These are phyloP conservation scores for Dascyllus trimaculatus DNA, from an alignment of 2,113 vertebrate species.

Conservation along the genomic window DNA sequence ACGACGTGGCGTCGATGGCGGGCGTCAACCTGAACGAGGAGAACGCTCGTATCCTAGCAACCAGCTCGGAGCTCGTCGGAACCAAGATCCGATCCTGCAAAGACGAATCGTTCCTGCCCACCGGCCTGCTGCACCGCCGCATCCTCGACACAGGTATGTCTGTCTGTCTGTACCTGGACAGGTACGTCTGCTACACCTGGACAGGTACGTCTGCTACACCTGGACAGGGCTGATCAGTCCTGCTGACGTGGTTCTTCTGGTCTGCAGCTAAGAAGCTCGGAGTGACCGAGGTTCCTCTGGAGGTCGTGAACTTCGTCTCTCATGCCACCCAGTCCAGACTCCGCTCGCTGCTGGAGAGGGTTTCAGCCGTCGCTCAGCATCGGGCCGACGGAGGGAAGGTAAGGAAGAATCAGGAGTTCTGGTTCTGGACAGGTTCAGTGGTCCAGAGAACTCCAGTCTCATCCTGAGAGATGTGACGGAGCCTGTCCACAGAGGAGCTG, in stretches of 20 bases:
- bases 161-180: neutral
- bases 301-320: conserved; percentile 90
- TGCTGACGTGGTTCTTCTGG: conserved; percentile 1
- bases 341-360: conserved; percentile 88
- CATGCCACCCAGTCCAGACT: conserved; percentile 89
- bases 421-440: no score
- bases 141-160: conserved; percentile 87
- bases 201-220: no score
- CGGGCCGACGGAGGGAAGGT: conserved; percentile 87
- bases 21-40: conserved; percentile 92
- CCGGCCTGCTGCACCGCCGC: conserved; percentile 86
- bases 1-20: conserved; percentile 91
- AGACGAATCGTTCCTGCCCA: conserved; percentile 89
- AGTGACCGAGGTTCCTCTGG: conserved; percentile 88
- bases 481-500: no score
- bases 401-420: neutral
- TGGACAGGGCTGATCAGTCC: no score
- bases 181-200: no score
- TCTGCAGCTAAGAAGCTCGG: conserved; percentile 87
- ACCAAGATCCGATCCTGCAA: conserved; percentile 90
- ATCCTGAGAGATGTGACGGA: no score
- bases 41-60: conserved; percentile 89
- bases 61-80: conserved; percentile 89
- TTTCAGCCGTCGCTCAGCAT: conserved; percentile 89
- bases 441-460: no score